phyloP scores from a whole-genome alignment of 2,888 invertebrate species.

The Stegophylla sp. region DNA sequence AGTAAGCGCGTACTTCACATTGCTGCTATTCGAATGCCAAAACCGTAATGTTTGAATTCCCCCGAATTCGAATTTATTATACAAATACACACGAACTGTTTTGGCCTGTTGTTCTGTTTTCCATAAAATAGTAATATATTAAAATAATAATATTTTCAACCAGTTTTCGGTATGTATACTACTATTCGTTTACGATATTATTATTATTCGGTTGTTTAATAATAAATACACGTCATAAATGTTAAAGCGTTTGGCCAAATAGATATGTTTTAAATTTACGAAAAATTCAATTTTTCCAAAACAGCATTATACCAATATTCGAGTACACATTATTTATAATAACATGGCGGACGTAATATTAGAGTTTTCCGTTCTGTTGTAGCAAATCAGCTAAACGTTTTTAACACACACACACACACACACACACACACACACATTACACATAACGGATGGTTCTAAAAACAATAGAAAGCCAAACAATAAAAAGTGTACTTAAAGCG shows the following conservation, averaged over 20 bases:
- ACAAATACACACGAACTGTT: not conserved
- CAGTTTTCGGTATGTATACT: not conserved
- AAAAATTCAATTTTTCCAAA: not conserved
- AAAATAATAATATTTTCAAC: not conserved
- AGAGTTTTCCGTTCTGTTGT: too few relatives aligned
- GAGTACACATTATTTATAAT: too few relatives aligned
- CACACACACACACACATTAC: too few relatives aligned
- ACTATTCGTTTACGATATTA: not conserved
- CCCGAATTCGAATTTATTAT: not conserved
- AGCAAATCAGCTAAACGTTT: too few relatives aligned
- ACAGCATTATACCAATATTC: too few relatives aligned
- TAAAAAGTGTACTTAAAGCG: not conserved
- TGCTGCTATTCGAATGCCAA: not conserved
- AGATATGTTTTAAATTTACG: not conserved
- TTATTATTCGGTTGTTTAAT: not conserved
- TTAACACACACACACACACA: too few relatives aligned
- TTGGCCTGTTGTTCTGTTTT: not conserved
- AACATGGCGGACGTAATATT: too few relatives aligned
- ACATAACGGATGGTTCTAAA: not conserved
- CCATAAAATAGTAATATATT: constrained; percentile 28
- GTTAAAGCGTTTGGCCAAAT: too few relatives aligned
- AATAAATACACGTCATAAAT: too few relatives aligned
- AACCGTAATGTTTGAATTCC: not conserved
- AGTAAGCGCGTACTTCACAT: not conserved
- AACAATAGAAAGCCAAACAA: constrained; percentile 2